Evolutionary conservation across 2,888 invertebrate genomes (phyloP).

Genomic region (Polydrusus cervinus): DNA sequence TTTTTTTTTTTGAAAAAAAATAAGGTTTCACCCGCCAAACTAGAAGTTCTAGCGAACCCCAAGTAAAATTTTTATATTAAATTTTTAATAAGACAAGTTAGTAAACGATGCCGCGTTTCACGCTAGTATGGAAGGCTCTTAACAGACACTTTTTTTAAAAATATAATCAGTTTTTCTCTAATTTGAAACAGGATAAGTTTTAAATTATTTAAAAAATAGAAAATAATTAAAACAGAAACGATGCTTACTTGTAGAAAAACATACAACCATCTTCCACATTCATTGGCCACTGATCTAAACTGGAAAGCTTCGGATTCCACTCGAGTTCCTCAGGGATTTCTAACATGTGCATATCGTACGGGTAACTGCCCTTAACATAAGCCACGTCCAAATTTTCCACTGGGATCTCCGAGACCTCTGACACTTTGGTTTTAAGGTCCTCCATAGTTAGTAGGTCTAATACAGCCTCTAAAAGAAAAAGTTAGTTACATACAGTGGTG

Average conservation of each 20-base stretch:
- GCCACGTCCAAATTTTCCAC: constrained; percentile 78
- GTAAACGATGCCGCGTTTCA: too few species aligned
- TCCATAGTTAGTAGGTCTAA: constrained; percentile 72
- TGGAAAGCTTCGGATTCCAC: constrained; percentile 73
- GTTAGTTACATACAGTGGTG: too few species aligned
- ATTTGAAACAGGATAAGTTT: too few species aligned
- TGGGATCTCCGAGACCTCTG: constrained; percentile 76
- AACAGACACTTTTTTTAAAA: too few species aligned
- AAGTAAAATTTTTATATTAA: too few species aligned
- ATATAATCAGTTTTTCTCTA: too few species aligned
- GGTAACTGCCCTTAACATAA: constrained; percentile 76
- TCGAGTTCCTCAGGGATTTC: constrained; percentile 76
- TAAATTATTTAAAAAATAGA: too few species aligned
- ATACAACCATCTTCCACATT: constrained; percentile 78
- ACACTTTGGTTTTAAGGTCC: constrained; percentile 72
- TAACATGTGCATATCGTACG: constrained; percentile 78
- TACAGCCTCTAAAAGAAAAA: constrained; percentile 73
- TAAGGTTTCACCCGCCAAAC: too few species aligned
- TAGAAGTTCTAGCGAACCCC: too few species aligned
- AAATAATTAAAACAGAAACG: constrained; percentile 11
- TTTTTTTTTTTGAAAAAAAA: too few species aligned
- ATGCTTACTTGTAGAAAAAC: constrained; percentile 81
- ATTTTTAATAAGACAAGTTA: too few species aligned
- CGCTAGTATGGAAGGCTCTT: too few species aligned
- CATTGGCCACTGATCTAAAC: constrained; percentile 75